Evolutionary conservation across 2,797 vertebrate genomes (phyloP).

Genomic region (Zenarchopterus dispar): DNA sequence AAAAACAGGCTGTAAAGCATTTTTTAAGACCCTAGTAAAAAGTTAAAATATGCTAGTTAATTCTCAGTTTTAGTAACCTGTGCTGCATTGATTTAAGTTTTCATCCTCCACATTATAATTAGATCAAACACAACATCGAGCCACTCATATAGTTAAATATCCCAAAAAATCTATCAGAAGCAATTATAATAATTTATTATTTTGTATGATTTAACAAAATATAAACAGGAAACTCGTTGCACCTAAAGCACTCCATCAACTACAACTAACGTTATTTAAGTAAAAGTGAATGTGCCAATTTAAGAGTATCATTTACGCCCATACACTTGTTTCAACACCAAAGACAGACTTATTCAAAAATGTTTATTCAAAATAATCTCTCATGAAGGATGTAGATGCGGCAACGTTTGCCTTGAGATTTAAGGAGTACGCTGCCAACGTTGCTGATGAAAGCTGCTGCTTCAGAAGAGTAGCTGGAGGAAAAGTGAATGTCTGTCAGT

Average conservation of each 20-base stretch:
- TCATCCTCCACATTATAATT: background rate
- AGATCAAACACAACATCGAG: background rate
- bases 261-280: too few species aligned
- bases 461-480: background rate
- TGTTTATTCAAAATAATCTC: too few species aligned
- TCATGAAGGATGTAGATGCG: background rate
- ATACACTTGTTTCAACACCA: background rate
- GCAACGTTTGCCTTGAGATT: constrained; percentile 8
- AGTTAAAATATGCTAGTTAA: background rate
- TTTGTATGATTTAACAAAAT: too few species aligned
- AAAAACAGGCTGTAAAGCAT: background rate
- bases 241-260: too few species aligned
- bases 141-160: background rate
- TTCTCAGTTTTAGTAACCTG: background rate
- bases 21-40: background rate
- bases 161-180: background rate
- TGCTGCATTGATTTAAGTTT: background rate
- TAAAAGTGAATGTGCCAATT: background rate
- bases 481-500: constrained; percentile 7
- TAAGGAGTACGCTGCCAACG: constrained; percentile 4
- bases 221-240: too few species aligned
- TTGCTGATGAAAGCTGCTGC: constrained; percentile 19
- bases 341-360: too few species aligned
- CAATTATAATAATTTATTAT: too few species aligned
- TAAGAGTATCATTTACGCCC: background rate